Base-by-base conservation (phyloP, 2,797 vertebrate species). In the Chloroceryle inda region DNA sequence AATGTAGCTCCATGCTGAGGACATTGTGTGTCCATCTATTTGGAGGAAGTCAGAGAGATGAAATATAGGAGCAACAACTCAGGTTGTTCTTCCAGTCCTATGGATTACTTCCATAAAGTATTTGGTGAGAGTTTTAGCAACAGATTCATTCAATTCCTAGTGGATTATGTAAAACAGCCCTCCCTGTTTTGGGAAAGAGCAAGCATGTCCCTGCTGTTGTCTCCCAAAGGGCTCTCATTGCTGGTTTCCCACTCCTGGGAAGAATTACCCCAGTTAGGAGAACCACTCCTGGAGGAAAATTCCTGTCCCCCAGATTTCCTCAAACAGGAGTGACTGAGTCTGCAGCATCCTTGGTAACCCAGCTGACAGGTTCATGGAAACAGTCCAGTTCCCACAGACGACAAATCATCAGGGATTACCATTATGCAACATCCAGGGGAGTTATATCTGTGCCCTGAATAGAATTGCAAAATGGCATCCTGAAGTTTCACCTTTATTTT, bases 11-110 rank as follows among this genome's bases (percentile, higher is more conserved):
- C 26, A 3, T 56, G 42, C 31, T 63, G 44, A 61, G 44, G 40
- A 15, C 37, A 20, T 37, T n/a, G 10, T 14, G 16, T n/a, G 21
- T 37, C 38, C 62, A 0, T 20, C 38, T 66, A 0, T 20, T 21
- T 64, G 45, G 17, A 49, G 6, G 9, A 24, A 61, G 42, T 31
- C 72, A 49, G 19, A 23, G 53, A 82, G 50, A 64, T 66, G 4
- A 78, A 90, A 73, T 31, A 38, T 9, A 16, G 3, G 50, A 76
- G 14, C 38, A 33, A 35, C 35, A 35, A 35, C 17, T 52, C 50
- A 79, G 29, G 37, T 15, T 80, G 38, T 58, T 15, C 47, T 74
- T 88, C 61, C 78, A 33, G 22, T 63, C 40, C 52, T 40, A 7
- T 33, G 4, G 24, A 33, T 68, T 78, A 26, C 4, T 50, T 49